Percentiles rank a stretch among this genome's conserved stretches.
These are phyloP conservation scores for Ectemnius lituratus DNA, from an alignment of 2,888 invertebrate genomes.

Conservation along the genomic window DNA sequence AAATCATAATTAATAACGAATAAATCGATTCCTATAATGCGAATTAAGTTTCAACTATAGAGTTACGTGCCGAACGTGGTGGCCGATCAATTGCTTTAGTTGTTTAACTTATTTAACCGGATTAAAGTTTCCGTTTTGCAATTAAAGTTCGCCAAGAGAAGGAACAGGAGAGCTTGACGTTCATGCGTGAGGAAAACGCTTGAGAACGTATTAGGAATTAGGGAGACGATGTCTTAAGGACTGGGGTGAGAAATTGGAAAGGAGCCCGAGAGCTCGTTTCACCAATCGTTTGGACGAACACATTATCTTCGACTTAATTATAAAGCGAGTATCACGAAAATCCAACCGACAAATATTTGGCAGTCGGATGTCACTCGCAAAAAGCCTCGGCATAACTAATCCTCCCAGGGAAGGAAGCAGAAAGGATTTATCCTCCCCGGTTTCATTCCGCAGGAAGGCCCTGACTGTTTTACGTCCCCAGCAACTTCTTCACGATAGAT, in stretches of 20 bases:
- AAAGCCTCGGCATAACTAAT: too few relatives aligned
- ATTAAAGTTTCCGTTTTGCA: slow-evolving; percentile 23
- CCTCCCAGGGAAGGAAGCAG: too few relatives aligned
- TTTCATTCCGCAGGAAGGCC: too few relatives aligned
- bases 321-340: background rate
- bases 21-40: too few relatives aligned
- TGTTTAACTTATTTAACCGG: slow-evolving; percentile 13
- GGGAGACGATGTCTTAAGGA: background rate
- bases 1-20: too few relatives aligned
- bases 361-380: too few relatives aligned
- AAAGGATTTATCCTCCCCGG: too few relatives aligned
- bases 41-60: background rate
- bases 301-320: slow-evolving; percentile 4
- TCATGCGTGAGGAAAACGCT: slow-evolving; percentile 7
- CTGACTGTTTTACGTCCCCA: too few relatives aligned
- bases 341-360: background rate
- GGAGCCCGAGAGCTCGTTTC: background rate
- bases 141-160: slow-evolving; percentile 18
- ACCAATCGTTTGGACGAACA: background rate
- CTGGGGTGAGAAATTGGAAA: slow-evolving; percentile 5
- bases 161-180: background rate
- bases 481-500: too few relatives aligned
- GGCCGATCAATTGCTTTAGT: slow-evolving; percentile 17
- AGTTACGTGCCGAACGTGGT: background rate
- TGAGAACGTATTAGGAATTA: slow-evolving; percentile 2